Percentiles rank a stretch among this genome's conserved stretches.
Conservation (phyloP, 2,888 invertebrate genomes). For the Cephus rjabovi region DNA sequence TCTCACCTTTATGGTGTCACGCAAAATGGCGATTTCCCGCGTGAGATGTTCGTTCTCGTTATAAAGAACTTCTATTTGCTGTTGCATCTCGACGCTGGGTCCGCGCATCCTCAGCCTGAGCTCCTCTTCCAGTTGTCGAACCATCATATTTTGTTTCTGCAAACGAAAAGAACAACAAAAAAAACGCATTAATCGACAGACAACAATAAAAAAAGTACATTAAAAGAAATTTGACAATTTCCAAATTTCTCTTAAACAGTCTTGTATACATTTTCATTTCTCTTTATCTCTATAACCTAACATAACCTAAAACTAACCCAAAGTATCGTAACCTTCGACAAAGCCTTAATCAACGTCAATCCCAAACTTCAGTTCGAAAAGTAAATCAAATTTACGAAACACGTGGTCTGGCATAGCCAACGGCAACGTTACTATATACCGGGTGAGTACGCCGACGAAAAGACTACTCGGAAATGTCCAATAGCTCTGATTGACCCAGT, state of each 20-base stretch:
- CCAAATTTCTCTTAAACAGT: too few species aligned
- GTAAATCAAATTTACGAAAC: too few species aligned
- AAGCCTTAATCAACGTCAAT: too few species aligned
- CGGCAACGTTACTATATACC: too few species aligned
- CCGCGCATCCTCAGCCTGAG: slow-evolving; percentile 88
- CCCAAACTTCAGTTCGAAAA: too few species aligned
- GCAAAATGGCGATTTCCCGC: slow-evolving; percentile 90
- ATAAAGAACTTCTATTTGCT: slow-evolving; percentile 92
- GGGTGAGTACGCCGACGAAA: not conserved
- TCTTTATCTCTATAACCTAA: too few species aligned
- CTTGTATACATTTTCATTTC: too few species aligned
- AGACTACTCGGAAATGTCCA: slow-evolving; percentile 9
- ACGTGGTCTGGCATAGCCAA: too few species aligned
- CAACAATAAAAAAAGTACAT: too few species aligned
- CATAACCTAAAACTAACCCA: too few species aligned
- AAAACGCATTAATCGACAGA: not conserved
- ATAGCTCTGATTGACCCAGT: slow-evolving; percentile 40
- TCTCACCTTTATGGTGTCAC: slow-evolving; percentile 91
- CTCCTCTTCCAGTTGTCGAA: slow-evolving; percentile 93
- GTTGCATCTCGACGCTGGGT: slow-evolving; percentile 90
- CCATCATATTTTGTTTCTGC: slow-evolving; percentile 96
- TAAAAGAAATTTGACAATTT: too few species aligned
- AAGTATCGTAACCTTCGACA: too few species aligned
- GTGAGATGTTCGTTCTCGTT: slow-evolving; percentile 95
- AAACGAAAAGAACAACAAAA: slow-evolving; percentile 53